A percentile compares a stretch with the other conserved stretches of the same genome.
These are phyloP conservation scores for Dusona sp. DNA, from an alignment of 2,888 invertebrate species.

Conservation along the genomic window DNA sequence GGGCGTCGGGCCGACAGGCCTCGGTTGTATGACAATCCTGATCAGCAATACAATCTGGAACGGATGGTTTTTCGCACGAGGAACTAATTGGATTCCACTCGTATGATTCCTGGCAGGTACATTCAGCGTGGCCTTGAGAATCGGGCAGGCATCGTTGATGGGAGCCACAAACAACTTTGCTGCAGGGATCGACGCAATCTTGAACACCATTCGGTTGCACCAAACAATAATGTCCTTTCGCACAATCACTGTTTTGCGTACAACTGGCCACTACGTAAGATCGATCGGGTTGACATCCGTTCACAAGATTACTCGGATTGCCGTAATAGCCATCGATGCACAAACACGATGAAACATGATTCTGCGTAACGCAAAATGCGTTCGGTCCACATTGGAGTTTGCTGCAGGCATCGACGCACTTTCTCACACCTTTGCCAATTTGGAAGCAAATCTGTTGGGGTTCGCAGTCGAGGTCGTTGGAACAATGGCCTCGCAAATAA, in stretches of 20 bases:
- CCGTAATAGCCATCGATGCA: slow-evolving; percentile 93
- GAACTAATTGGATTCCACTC: slow-evolving; percentile 94
- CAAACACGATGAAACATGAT: slow-evolving; percentile 94
- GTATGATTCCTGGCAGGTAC: slow-evolving; percentile 92
- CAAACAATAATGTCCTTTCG: slow-evolving; percentile 89
- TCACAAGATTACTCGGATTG: slow-evolving; percentile 91
- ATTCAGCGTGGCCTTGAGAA: slow-evolving; percentile 89
- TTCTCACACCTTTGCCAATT: slow-evolving; percentile 90
- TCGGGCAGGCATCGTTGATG: slow-evolving; percentile 93
- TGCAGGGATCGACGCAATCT: slow-evolving; percentile 92
- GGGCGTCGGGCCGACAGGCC: slow-evolving; percentile 92
- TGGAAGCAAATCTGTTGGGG: slow-evolving; percentile 95
- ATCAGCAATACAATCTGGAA: slow-evolving; percentile 92
- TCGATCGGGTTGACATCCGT: slow-evolving; percentile 92
- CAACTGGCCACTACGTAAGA: slow-evolving; percentile 86
- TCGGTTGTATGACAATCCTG: slow-evolving; percentile 89
- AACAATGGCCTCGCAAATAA: slow-evolving; percentile 90
- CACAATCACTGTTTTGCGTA: slow-evolving; percentile 90
- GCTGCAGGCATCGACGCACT: slow-evolving; percentile 94
- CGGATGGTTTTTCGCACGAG: slow-evolving; percentile 93
- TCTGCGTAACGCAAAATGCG: slow-evolving; percentile 93
- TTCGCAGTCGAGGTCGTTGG: slow-evolving; percentile 92
- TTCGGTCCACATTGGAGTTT: slow-evolving; percentile 96
- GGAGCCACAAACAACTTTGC: slow-evolving; percentile 92
- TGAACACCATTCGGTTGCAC: slow-evolving; percentile 87